Base-by-base conservation (phyloP, 2,888 invertebrate genomes). In the Eupithecia pulchellata region DNA sequence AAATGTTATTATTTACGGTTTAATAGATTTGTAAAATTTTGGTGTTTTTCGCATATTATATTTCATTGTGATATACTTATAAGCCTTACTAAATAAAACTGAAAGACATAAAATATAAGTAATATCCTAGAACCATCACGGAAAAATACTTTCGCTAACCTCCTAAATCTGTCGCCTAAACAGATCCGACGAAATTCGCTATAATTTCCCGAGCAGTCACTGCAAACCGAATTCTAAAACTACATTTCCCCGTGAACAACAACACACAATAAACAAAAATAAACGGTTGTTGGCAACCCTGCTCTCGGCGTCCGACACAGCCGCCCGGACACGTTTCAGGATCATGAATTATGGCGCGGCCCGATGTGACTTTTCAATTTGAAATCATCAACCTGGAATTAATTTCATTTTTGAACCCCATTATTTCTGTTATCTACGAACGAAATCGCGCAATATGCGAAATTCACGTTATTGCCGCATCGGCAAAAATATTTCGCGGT, bases 361-460 rank as follows among this genome's bases (percentile, higher is more conserved):
- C 94, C 94, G 94, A 93, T 93, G 94, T 94, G 94, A 94, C 94
- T 94, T 94, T 94, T 94, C 94, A 94, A 94, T 94, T 94, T 93
- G 94, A 94, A 94, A 93, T 94, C 94, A 93, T 94, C 93, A 94
- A 93, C 93, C 91, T 93, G 94, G 94, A 94, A 94, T 94, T 94
- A 94, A 94, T 94, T 94, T 92, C 91, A 93, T 93, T 94, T 94
- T 94, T 94, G 93, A 93, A 93, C 92, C 90, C 93, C 92, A 93
- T 94, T 93, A 94, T 93, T 94, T 91, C 92, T 92, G 91, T 91
- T 93, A 93, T 93, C 93, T 92, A 90, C 89, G 86, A 85, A 84
- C 86, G 87, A 89, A 86, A 92, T 92, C 92, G 91, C 85, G 84
- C 93, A 93, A 93, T 93, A 94, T 93, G 93, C 92, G 92, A 90